Conservation (phyloP, 35 echinoderm and acorn worm genomes). For the Eucidaris tribuloides region DNA sequence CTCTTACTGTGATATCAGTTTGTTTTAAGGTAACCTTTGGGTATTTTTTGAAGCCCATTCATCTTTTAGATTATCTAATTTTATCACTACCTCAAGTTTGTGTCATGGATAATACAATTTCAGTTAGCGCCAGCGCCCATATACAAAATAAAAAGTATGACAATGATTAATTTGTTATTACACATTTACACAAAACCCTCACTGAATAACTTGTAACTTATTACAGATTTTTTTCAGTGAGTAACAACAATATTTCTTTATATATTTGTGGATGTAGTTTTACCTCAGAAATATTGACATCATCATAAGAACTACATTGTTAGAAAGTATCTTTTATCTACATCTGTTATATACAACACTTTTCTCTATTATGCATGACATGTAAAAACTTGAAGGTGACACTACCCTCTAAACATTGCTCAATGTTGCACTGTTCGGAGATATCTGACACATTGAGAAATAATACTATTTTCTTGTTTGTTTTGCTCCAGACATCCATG, state of each 20-base stretch:
- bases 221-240: too few species aligned
- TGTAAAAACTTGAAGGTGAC: not conserved
- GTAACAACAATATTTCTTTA: too few species aligned
- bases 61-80: not conserved
- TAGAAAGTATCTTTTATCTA: not conserved
- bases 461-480: not conserved
- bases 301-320: not conserved
- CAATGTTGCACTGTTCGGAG: not conserved
- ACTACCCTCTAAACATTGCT: not conserved
- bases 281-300: too few species aligned
- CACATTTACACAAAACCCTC: not conserved
- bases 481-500: slow-evolving; percentile 32
- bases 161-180: not conserved
- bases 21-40: not conserved
- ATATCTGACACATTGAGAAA: not conserved
- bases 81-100: not conserved
- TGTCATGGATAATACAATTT: not conserved
- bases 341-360: not conserved
- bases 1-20: not conserved
- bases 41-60: not conserved
- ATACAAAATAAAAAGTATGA: not conserved
- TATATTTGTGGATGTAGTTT: too few species aligned
- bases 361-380: not conserved
- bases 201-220: not conserved
- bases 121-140: not conserved